phyloP scores from a whole-genome alignment of 2,888 invertebrate species.

The Monopis laevigella region DNA sequence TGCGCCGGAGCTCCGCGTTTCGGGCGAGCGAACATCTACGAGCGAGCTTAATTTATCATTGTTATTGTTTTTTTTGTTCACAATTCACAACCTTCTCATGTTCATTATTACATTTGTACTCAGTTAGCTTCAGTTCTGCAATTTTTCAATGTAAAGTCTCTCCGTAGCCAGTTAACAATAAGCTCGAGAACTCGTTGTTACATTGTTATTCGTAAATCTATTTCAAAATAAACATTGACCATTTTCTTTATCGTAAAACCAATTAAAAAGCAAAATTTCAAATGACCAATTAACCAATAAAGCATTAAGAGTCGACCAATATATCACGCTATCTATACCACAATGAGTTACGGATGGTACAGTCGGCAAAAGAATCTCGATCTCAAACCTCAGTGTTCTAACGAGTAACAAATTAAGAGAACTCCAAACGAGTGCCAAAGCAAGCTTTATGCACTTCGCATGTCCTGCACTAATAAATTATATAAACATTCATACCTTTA shows the following conservation, averaged over 20 bases:
- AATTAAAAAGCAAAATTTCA: conserved; percentile 6
- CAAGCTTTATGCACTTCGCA: conserved; percentile 66
- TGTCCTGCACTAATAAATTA: conserved; percentile 68
- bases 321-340: conserved; percentile 10
- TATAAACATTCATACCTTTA: conserved; percentile 30
- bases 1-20: conserved; percentile 1
- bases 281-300: conserved; percentile 11
- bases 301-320: not conserved
- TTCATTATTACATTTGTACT: no score
- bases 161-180: no score
- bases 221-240: no score
- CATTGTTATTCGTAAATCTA: no score
- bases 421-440: conserved; percentile 61
- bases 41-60: no score
- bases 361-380: conserved; percentile 44
- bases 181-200: no score
- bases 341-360: conserved; percentile 31
- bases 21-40: not conserved
- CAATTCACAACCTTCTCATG: no score
- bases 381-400: conserved; percentile 45
- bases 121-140: no score
- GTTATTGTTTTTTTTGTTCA: no score
- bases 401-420: conserved; percentile 63
- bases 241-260: no score
- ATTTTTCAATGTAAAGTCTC: no score